Conservation (phyloP, 2,113 vertebrate species). For the Myrmecobius fasciatus region DNA sequence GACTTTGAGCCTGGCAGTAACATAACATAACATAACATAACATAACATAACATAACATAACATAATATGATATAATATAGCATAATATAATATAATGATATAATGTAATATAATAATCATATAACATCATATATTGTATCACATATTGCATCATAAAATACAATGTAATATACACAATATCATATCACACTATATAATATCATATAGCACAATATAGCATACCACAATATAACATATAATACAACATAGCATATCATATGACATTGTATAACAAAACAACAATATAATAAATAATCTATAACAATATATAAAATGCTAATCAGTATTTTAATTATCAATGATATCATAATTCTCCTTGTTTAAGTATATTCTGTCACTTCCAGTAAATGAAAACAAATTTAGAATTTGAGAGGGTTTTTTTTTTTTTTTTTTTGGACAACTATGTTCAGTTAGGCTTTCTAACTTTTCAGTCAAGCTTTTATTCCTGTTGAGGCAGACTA, state of each 20-base stretch:
- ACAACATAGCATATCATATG: too few relatives aligned
- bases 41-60: too few relatives aligned
- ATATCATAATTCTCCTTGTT: background rate
- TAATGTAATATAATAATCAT: too few relatives aligned
- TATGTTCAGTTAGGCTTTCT: background rate
- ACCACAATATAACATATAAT: too few relatives aligned
- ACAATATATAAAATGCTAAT: background rate
- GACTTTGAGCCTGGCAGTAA: background rate
- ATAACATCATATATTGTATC: too few relatives aligned
- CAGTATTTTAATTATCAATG: background rate
- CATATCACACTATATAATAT: too few relatives aligned
- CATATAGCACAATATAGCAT: background rate
- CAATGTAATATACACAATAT: too few relatives aligned
- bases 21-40: too few relatives aligned
- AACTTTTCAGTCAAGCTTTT: background rate
- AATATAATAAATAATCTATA: background rate
- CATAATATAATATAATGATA: too few relatives aligned
- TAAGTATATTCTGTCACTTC: background rate
- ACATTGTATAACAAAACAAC: too few relatives aligned
- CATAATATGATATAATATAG: too few relatives aligned
- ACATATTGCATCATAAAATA: too few relatives aligned
- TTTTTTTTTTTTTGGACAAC: background rate
- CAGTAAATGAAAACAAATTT: background rate
- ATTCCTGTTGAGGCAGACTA: background rate
- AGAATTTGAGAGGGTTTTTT: background rate